Percentiles rank a stretch among this genome's conserved stretches.
phyloP scores from a whole-genome alignment of 2,888 invertebrate species.

The Chymomyza fuscimana region DNA sequence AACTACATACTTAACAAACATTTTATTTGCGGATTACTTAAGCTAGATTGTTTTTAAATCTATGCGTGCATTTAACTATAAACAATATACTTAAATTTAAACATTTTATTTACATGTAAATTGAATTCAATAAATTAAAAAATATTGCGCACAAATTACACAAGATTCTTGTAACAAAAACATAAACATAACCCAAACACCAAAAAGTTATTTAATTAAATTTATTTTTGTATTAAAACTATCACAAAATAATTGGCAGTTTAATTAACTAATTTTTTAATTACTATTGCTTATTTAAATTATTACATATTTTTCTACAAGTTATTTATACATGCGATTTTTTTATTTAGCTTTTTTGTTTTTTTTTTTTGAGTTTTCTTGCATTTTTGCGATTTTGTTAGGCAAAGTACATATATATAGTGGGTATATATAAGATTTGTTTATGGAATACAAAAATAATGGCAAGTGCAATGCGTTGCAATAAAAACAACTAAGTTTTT shows the following conservation, averaged over 20 bases:
- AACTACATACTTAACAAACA: slow-evolving; percentile 66
- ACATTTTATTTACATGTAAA: slow-evolving; percentile 55
- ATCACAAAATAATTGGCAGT: slow-evolving; percentile 77
- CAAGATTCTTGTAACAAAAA: slow-evolving; percentile 52
- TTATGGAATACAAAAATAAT: slow-evolving; percentile 50
- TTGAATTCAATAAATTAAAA: slow-evolving; percentile 71
- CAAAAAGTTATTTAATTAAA: slow-evolving; percentile 29
- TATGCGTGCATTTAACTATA: slow-evolving; percentile 38
- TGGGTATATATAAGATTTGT: not conserved
- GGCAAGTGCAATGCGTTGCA: slow-evolving; percentile 66
- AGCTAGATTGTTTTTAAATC: not conserved
- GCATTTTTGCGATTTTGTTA: slow-evolving; percentile 1
- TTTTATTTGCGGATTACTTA: slow-evolving; percentile 31
- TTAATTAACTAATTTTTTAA: slow-evolving; percentile 51
- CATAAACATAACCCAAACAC: slow-evolving; percentile 65
- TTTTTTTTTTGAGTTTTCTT: not conserved
- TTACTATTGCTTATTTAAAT: not conserved
- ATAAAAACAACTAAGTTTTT: not conserved
- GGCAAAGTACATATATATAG: too few relatives aligned
- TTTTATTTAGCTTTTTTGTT: not conserved
- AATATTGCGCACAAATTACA: slow-evolving; percentile 62
- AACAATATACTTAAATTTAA: slow-evolving; percentile 13
- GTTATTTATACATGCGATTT: not conserved
- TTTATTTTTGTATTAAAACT: slow-evolving; percentile 60
- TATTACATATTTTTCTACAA: slow-evolving; percentile 10